Evolutionary conservation across 23 tunicate species (phyloP).

Genomic region (Trididemnum clinides): DNA sequence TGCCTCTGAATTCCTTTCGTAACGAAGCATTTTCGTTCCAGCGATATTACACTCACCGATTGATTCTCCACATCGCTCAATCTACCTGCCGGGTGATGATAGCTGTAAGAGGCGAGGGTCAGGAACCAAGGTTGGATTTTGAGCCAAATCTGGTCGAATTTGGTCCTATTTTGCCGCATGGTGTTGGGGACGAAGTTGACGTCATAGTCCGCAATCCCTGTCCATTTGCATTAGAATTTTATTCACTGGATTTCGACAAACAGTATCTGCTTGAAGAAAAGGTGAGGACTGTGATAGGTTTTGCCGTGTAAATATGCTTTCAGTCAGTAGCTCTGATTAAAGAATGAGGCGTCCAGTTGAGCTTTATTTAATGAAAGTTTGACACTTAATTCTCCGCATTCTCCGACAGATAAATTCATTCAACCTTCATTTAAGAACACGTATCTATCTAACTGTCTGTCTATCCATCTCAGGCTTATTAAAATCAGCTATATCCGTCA

Average conservation of each 20-base stretch:
- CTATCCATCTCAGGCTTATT: too few relatives aligned
- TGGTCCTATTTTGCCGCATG: constrained; percentile 94
- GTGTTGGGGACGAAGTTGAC: constrained; percentile 73
- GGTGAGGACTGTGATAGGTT: constrained; percentile 41
- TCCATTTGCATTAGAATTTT: constrained; percentile 81
- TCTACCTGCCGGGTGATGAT: constrained; percentile 77
- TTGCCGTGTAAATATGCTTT: too few relatives aligned
- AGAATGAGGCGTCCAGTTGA: too few relatives aligned
- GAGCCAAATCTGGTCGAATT: constrained; percentile 78
- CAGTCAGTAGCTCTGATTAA: too few relatives aligned
- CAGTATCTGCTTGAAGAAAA: constrained; percentile 86
- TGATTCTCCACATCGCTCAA: constrained; percentile 76
- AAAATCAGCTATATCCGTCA: too few relatives aligned
- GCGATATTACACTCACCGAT: constrained; percentile 73
- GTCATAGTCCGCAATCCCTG: constrained; percentile 77
- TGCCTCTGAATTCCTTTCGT: too few relatives aligned
- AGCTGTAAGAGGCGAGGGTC: constrained; percentile 72
- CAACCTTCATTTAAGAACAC: too few relatives aligned
- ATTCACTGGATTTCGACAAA: constrained; percentile 91
- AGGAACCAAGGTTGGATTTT: constrained; percentile 81
- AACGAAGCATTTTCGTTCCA: neutral
- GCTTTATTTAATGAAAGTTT: too few relatives aligned
- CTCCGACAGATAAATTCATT: too few relatives aligned
- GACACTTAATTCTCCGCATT: too few relatives aligned
- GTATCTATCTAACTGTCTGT: too few relatives aligned